Conservation (phyloP, 1,140 invertebrate genomes). For the Drosophila dunni region DNA sequence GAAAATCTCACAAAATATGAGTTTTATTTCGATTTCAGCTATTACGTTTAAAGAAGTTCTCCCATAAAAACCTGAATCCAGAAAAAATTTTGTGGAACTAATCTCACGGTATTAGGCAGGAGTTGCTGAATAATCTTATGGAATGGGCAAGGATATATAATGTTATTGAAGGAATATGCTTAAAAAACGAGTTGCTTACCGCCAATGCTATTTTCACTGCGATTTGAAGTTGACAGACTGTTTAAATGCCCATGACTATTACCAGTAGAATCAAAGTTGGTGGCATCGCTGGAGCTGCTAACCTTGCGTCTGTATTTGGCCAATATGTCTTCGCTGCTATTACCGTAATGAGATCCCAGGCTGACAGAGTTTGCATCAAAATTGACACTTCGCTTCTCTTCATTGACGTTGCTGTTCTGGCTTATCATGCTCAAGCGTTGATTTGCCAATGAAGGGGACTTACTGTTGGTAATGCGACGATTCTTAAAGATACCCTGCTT, state of each 20-base stretch:
- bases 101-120: too few relatives aligned
- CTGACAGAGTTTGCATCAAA: conserved; percentile 69
- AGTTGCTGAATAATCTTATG: too few relatives aligned
- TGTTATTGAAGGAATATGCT: too few relatives aligned
- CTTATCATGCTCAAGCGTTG: conserved; percentile 9
- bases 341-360: conserved; percentile 64
- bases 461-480: conserved; percentile 85
- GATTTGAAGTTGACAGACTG: conserved; percentile 8
- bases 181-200: conserved; percentile 32
- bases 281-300: conserved; percentile 87
- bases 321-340: conserved; percentile 94
- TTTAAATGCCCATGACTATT: conserved; percentile 50
- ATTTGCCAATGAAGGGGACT: conserved; percentile 7
- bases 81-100: too few relatives aligned
- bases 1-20: too few relatives aligned
- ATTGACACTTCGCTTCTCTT: conserved; percentile 61
- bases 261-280: conserved; percentile 83
- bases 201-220: conserved; percentile 58
- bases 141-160: too few relatives aligned
- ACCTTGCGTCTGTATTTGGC: conserved; percentile 96
- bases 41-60: too few relatives aligned
- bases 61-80: too few relatives aligned
- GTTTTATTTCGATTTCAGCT: too few relatives aligned
- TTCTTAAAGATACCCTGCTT: conserved; percentile 88
- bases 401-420: conserved; percentile 11